A percentile compares a stretch with the other conserved stretches of the same genome.
phyloP scores from a whole-genome alignment of 2,113 vertebrate species.

The Eidolon helvum region DNA sequence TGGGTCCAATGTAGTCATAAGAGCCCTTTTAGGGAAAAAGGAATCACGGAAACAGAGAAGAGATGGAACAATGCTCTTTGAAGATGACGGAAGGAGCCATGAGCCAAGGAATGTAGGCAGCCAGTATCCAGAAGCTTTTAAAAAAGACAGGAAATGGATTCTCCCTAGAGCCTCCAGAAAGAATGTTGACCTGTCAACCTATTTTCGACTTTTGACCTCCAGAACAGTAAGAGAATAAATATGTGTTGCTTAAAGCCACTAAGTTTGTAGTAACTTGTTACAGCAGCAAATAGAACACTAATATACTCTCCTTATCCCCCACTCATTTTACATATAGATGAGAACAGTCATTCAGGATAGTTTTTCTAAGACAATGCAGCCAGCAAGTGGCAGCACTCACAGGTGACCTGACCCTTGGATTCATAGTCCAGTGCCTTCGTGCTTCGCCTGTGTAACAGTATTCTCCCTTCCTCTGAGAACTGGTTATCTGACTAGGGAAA shows the following conservation, averaged over 20 bases:
- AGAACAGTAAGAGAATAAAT: not conserved
- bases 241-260: not conserved
- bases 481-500: not conserved
- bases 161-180: not conserved
- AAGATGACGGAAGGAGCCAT: not conserved
- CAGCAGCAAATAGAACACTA: not conserved
- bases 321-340: not conserved
- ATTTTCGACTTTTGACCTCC: not conserved
- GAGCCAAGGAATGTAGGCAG: not conserved
- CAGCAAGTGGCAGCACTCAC: not conserved
- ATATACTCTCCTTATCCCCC: not conserved
- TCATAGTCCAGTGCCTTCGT: not conserved
- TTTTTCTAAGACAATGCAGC: not conserved
- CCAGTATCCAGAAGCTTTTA: not conserved
- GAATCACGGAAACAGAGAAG: not conserved
- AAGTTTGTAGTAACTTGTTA: not conserved
- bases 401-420: not conserved
- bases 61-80: not conserved
- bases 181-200: not conserved
- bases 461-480: not conserved
- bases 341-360: slow-evolving; percentile 8
- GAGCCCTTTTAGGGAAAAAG: not conserved
- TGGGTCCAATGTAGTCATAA: not conserved
- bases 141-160: not conserved
- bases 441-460: not conserved